Conservation (phyloP, 2,113 vertebrate genomes). For the Pseudopipra pipra region DNA sequence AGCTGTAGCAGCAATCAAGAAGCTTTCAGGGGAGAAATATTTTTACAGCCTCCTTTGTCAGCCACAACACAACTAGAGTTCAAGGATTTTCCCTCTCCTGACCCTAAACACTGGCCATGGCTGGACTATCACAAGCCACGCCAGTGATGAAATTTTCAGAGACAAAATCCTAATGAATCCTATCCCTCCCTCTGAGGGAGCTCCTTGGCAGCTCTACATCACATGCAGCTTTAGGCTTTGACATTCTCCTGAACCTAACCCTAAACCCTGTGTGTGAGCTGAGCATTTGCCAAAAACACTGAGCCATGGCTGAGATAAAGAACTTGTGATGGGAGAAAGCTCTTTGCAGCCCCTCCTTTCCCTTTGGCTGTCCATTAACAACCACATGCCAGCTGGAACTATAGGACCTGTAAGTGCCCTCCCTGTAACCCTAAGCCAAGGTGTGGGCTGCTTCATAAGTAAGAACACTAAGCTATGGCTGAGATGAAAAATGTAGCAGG, state of each 20-base stretch:
- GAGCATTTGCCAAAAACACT: neutral
- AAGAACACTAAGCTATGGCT: neutral
- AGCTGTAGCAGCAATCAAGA: neutral
- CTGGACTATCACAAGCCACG: neutral
- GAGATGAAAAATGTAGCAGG: neutral
- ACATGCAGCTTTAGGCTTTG: neutral
- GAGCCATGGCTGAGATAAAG: neutral
- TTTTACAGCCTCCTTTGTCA: neutral
- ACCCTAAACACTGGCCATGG: neutral
- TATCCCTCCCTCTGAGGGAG: neutral
- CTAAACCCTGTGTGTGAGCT: neutral
- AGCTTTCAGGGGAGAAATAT: neutral
- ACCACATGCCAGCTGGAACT: neutral
- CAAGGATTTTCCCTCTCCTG: neutral
- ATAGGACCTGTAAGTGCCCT: neutral
- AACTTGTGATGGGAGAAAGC: neutral
- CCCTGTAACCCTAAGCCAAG: neutral
- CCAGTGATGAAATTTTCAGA: neutral
- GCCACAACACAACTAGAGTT: neutral
- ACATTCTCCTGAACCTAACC: neutral
- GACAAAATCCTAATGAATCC: neutral
- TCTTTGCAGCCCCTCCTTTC: neutral
- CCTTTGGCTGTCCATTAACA: neutral
- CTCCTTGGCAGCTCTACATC: neutral
- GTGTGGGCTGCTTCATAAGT: neutral